Evolutionary conservation across 1,140 invertebrate species (phyloP), one percentile per base, ranked within the genome.

Genomic region (Helicoverpa armigera): DNA sequence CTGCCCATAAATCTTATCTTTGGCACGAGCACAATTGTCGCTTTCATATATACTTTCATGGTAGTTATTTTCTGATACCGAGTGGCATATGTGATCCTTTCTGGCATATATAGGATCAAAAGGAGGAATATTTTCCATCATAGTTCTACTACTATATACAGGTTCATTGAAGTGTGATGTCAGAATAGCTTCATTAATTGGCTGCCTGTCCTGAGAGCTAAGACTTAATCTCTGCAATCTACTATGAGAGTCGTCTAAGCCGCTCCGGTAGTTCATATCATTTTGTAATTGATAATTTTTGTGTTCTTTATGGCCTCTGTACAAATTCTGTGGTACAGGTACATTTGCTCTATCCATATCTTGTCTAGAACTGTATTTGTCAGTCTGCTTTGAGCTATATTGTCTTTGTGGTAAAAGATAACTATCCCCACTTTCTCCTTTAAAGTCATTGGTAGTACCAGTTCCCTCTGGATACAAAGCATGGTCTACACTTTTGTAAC

Each of bases 401-500:
- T 90, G 89, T 85, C 88, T 87, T 85, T 88, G 83, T 87, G 85
- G 84, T 72, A 91, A 80, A 56, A 80, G 85, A 85, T 88, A 91
- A 81, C 86, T 83, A 76, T 90, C 92, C 48, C 74, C 50, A 83
- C 82, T 90, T 65, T 89, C 88, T 83, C 67, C 82, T 87, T 89
- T 90, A 82, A 87, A 90, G 70, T 87, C 83, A 85, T 79, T 83
- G 73, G 81, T 83, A 75, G 79, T 69, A 75, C 80, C 84, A 90
- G 91, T 92, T 81, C 91, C 94, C 72, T 95, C 94, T 81, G 91
- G 87, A 87, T 95, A 95, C 43, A 95, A 79, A 63, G 93, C 89
- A 89, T 95, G 95, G 75, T 95, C 95, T 11, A 95, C 91, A 90
- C 94, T 94, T 89, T 94, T 95, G 74, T 95, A 95, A 11, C 94